Conservation (phyloP, 1,140 invertebrate genomes). For the Papilio xuthus region DNA sequence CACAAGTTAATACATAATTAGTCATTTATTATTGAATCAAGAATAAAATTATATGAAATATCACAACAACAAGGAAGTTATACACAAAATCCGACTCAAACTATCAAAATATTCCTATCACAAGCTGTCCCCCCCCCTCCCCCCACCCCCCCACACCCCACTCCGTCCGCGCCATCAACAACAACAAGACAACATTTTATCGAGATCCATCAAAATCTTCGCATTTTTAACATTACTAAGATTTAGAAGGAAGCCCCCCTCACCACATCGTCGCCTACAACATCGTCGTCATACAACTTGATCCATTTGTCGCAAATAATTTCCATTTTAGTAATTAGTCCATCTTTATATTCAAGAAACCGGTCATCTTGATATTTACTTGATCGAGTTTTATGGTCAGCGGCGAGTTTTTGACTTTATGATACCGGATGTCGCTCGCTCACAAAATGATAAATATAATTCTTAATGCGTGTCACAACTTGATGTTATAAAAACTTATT, state of each 20-base stretch:
- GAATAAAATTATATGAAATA: neutral
- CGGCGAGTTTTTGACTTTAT: neutral
- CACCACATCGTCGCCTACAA: no score
- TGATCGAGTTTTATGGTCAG: neutral
- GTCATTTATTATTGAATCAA: neutral
- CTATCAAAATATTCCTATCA: neutral
- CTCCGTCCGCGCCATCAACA: neutral
- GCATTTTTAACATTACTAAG: no score
- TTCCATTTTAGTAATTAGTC: constrained; percentile 9
- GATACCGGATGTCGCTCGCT: neutral
- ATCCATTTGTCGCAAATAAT: constrained; percentile 5
- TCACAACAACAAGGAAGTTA: constrained; percentile 10
- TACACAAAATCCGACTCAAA: neutral
- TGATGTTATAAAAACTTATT: neutral
- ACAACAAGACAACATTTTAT: no score
- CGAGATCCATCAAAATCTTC: no score
- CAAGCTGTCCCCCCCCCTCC: neutral
- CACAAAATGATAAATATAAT: neutral
- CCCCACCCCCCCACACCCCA: neutral
- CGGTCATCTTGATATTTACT: neutral
- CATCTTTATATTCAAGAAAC: constrained; percentile 18
- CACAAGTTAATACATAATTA: no score
- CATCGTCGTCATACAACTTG: neutral
- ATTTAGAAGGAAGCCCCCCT: no score
- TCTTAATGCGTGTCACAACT: neutral